phyloP scores from a whole-genome alignment of 2,113 vertebrate genomes.

The Pterocles gutturalis region DNA sequence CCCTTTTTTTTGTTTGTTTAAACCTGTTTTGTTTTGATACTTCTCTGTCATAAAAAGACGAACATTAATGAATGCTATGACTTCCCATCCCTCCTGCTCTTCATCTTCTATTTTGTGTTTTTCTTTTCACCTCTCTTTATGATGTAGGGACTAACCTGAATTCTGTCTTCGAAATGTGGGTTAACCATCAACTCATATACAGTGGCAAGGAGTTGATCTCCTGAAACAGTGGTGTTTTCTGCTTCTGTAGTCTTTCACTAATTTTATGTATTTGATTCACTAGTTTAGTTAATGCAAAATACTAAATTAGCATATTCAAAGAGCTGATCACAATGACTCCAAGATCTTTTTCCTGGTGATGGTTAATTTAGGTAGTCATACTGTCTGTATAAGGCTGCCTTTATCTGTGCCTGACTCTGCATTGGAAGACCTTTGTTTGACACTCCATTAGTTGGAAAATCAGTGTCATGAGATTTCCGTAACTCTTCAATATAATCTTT shows the following conservation, averaged over 20 bases:
- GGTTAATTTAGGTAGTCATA: not conserved
- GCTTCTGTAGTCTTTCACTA: not conserved
- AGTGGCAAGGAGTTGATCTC: not conserved
- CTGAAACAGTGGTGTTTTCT: not conserved
- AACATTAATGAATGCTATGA: not conserved
- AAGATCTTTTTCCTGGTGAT: not conserved
- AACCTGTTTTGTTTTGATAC: not conserved
- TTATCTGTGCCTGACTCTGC: not conserved
- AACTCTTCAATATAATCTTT: not conserved
- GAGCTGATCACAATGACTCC: not conserved
- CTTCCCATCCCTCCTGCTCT: not conserved
- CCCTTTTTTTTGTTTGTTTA: not conserved
- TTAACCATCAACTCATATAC: not conserved
- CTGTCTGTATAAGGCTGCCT: not conserved
- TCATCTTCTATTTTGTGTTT: not conserved
- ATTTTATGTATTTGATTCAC: not conserved
- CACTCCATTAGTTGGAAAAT: not conserved
- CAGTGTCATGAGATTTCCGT: not conserved
- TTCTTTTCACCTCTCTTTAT: not conserved
- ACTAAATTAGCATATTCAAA: not conserved
- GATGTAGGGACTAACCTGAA: not conserved
- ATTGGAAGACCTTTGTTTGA: not conserved
- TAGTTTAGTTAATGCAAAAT: not conserved
- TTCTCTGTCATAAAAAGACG: not conserved
- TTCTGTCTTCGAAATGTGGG: not conserved